Conservation (phyloP, 1,140 invertebrate genomes). For the Nasonia giraulti region DNA sequence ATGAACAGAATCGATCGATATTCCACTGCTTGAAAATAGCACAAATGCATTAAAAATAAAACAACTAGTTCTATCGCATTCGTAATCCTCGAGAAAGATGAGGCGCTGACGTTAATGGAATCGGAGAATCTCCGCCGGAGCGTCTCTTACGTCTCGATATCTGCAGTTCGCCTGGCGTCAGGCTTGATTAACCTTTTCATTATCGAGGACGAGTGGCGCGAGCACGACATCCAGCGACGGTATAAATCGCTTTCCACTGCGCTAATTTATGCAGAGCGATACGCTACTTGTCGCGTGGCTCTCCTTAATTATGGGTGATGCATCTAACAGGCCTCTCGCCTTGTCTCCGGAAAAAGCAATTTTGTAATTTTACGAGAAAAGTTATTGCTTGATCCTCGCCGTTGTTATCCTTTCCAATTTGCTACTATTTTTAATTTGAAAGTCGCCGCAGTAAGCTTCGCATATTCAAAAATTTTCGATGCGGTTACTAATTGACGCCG, state of each 20-base stretch:
- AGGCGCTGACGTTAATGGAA: slow-evolving; percentile 30
- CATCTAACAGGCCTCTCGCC: not conserved
- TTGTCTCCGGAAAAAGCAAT: not conserved
- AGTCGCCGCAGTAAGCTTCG: not conserved
- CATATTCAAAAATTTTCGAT: not conserved
- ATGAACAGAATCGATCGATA: too few species aligned
- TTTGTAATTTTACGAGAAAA: not conserved
- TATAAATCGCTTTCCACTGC: slow-evolving; percentile 33
- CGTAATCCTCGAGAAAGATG: slow-evolving; percentile 12
- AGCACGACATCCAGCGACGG: not conserved
- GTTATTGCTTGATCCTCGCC: not conserved
- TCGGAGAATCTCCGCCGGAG: slow-evolving; percentile 29
- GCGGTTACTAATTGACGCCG: not conserved
- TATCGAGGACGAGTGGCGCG: slow-evolving; percentile 49
- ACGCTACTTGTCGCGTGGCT: not conserved
- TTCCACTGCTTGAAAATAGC: too few species aligned
- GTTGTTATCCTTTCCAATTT: not conserved
- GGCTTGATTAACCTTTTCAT: slow-evolving; percentile 61
- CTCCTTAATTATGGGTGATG: slow-evolving; percentile 41
- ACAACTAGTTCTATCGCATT: not conserved
- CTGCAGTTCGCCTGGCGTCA: slow-evolving; percentile 30
- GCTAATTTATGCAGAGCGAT: slow-evolving; percentile 41
- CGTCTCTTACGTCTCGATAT: slow-evolving; percentile 19
- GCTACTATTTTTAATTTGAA: not conserved
- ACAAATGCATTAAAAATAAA: not conserved